Evolutionary conservation across 2,113 vertebrate species (phyloP), one percentile per base, ranked within the genome.

Genomic region (Psittacus erithacus): DNA sequence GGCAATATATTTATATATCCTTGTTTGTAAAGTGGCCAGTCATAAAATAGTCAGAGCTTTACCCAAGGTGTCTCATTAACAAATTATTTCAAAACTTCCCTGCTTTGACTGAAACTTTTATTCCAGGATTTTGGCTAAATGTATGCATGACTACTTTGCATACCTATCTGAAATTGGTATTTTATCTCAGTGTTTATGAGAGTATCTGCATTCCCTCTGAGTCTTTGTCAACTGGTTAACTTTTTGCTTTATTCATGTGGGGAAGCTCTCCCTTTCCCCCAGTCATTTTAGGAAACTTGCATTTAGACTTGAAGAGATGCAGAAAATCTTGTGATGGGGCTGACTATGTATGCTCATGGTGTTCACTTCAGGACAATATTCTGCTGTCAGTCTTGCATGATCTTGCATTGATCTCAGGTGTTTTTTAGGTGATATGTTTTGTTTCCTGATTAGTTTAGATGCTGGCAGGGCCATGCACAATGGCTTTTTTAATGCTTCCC

Each of bases 241-340:
- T 28, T 77, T 44, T 75, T 59, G 25, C 20, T 71, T 19, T 4
- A 1, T 59, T 67, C 5, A 0, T 1, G 0, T 23, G 3, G 3
- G 23, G 23, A n/a, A 13, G 7, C 8, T 75, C 22, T 80, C 10
- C 8, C 4, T 70, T 79, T 74, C 1, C 27, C 10, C 8, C 7
- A 11, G 11, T 59, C 44, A 33, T 10, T 43, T 25, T 47, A n/a
- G n/a, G n/a, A 71, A 28, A 20, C 27, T 80, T 83, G 19, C 17
- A 24, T 86, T 80, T 86, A 64, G n/a, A n/a, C 31, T 73, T 39
- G 33, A 70, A 75, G 52, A 55, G 59, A 41, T 71, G 17, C 43
- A 68, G 50, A 64, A 28, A 59, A 28, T 82, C 65, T 82, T 82
- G 44, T 39, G 27, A 27, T 68, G 65, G n/a, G 28, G 5, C 46